These are phyloP conservation scores for Papilio demoleus DNA, from an alignment of 2,888 invertebrate species.

Conservation along the genomic window DNA sequence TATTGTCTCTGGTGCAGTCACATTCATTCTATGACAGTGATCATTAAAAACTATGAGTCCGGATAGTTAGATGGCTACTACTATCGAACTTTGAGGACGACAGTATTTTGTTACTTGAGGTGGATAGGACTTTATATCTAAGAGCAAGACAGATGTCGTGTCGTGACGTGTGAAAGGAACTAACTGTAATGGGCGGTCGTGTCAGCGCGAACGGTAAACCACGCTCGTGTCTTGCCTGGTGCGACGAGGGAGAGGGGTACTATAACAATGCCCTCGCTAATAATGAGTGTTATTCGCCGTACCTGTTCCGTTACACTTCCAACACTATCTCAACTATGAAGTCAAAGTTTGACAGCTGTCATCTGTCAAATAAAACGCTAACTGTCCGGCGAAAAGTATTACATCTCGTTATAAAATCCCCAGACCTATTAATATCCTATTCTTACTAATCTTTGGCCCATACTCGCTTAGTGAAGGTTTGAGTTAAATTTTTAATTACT, in stretches of 20 bases:
- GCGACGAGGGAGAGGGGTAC: background rate
- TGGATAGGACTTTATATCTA: background rate
- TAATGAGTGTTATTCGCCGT: constrained; percentile 33
- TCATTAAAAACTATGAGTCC: no score
- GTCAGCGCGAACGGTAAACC: constrained; percentile 52
- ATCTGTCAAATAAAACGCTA: background rate
- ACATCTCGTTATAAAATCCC: no score
- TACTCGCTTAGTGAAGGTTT: no score
- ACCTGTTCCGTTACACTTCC: constrained; percentile 30
- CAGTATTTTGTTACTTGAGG: background rate
- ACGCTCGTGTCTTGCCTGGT: constrained; percentile 44
- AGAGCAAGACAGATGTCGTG: constrained; percentile 42
- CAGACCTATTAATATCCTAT: no score
- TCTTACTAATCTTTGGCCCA: no score
- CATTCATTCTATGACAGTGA: no score
- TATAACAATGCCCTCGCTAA: constrained; percentile 27
- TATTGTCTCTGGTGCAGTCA: no score
- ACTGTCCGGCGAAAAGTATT: no score
- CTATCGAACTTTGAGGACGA: no score
- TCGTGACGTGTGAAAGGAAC: constrained; percentile 48
- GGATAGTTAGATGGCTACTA: no score
- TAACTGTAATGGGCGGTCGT: constrained; percentile 47
- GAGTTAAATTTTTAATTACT: no score
- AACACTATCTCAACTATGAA: background rate
- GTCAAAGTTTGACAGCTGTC: constrained; percentile 37